Evolutionary conservation across 2,797 vertebrate genomes (phyloP), one percentile per base, ranked within the genome.

Genomic region (Sebastes kiyomatsui): DNA sequence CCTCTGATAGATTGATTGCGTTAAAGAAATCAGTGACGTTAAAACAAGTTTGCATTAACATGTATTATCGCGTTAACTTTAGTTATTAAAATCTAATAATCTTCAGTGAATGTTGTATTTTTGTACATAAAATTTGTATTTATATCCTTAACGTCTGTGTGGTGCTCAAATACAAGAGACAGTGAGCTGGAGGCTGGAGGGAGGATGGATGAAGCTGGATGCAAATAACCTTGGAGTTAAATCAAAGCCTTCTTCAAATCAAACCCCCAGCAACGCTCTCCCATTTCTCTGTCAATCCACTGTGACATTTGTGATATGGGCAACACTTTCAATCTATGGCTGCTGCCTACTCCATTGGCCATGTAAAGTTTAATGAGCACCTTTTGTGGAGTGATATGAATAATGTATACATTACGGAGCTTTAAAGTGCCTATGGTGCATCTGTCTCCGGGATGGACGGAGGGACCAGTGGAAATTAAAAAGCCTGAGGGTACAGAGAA

Each of bases 321-420:
- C 90, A 93, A 93, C 93, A 90, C 92, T 90, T 94, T 94, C 93
- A 95, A 92, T 95, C 92, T 92, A 87, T 85, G 87, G 87, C 89
- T 93, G 87, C 90, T 93, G 94, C 92, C 92, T 88, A 84, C 91
- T 94, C 85, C 88, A 88, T 79, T 90, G 90, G 92, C 92, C 89
- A 75, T 94, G 95, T 95, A 95, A 93, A 95, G 91, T 95, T 96
- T 96, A 96, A 95, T 95, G 94, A 96, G 94, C 94, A 94, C 93
- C 95, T 94, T 96, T 96, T 94, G 94, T 95, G 92, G 83, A 93
- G 92, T 76, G 72, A 90, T 93, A 95, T 96, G 96, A 96, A 96
- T 96, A 96, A 96, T 96, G 94, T 93, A 96, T 95, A 94, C 89
- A 92, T 95, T 95, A 95, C 86, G 67, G 85, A 70, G 91, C 92